Percentiles rank a stretch among this genome's conserved stretches.
Evolutionary conservation across 2,888 invertebrate species (phyloP).

Genomic region (Exocentrus adspersus): DNA sequence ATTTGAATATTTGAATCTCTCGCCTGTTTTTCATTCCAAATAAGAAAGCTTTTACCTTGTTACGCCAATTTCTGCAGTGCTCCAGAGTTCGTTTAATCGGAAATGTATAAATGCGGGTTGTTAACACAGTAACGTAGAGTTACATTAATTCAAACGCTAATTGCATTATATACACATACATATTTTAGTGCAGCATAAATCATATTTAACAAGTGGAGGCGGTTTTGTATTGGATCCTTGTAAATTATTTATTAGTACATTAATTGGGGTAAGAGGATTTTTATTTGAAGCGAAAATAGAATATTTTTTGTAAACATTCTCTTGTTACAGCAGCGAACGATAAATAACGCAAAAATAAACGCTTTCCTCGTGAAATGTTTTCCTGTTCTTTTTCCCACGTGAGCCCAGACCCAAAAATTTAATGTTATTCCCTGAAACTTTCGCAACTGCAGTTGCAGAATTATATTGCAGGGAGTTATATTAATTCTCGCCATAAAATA

Average conservation of each 20-base stretch:
- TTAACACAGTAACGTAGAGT: not conserved
- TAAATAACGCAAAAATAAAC: not conserved
- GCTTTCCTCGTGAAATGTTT: not conserved
- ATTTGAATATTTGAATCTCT: no score
- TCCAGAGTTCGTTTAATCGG: not conserved
- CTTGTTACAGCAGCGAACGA: not conserved
- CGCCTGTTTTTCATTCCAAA: no score
- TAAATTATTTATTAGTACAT: no score
- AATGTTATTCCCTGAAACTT: not conserved
- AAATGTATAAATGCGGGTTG: not conserved
- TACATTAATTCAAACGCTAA: not conserved
- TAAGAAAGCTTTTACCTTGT: no score
- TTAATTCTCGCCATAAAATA: not conserved
- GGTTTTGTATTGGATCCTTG: not conserved
- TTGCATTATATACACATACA: no score
- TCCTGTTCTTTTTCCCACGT: not conserved
- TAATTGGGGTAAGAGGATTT: no score
- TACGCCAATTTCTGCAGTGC: no score
- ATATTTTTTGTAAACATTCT: not conserved
- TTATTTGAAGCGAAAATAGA: no score
- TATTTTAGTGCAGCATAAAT: not conserved
- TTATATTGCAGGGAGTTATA: not conserved
- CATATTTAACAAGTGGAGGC: not conserved
- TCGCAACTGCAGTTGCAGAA: not conserved
- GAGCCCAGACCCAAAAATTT: not conserved